phyloP scores from a whole-genome alignment of 2,113 vertebrate genomes.

The Columba janthina region DNA sequence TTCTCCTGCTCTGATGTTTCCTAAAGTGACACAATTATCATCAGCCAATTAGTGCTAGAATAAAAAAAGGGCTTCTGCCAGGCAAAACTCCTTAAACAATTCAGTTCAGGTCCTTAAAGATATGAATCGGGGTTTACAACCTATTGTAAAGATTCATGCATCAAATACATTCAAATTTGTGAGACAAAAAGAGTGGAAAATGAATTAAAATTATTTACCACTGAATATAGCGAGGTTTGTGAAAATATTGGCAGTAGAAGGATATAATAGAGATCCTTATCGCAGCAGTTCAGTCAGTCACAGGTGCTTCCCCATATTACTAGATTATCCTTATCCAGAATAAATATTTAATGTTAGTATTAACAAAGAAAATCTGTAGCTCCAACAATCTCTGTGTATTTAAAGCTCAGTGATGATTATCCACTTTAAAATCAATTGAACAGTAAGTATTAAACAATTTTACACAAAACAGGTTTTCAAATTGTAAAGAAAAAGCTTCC shows the following conservation, averaged over 20 bases:
- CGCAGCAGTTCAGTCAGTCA: background rate
- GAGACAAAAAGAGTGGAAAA: slow-evolving; percentile 18
- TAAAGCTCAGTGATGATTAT: slow-evolving; percentile 36
- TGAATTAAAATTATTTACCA: slow-evolving; percentile 5
- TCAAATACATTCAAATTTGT: background rate
- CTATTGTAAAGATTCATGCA: background rate
- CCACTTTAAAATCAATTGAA: slow-evolving; percentile 15
- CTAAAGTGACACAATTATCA: slow-evolving; percentile 70
- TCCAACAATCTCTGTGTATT: slow-evolving; percentile 16
- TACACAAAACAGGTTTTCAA: background rate
- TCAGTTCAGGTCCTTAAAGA: background rate
- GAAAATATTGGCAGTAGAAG: slow-evolving; percentile 26
- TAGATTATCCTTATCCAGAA: slow-evolving; percentile 33
- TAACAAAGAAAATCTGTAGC: slow-evolving; percentile 43
- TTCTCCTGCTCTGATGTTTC: slow-evolving; percentile 62
- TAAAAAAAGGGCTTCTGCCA: slow-evolving; percentile 41
- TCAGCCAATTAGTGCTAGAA: slow-evolving; percentile 64
- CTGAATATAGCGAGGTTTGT: background rate
- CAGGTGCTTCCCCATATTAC: slow-evolving; percentile 47
- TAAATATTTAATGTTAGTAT: slow-evolving; percentile 61
- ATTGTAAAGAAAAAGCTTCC: background rate
- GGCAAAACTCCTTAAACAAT: slow-evolving; percentile 47
- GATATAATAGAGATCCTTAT: slow-evolving; percentile 5
- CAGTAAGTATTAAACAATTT: slow-evolving; percentile 7
- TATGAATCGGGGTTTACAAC: background rate